Evolutionary conservation across 2,888 invertebrate genomes (phyloP), one percentile per base, ranked within the genome.

Genomic region (Cryptops parisi): DNA sequence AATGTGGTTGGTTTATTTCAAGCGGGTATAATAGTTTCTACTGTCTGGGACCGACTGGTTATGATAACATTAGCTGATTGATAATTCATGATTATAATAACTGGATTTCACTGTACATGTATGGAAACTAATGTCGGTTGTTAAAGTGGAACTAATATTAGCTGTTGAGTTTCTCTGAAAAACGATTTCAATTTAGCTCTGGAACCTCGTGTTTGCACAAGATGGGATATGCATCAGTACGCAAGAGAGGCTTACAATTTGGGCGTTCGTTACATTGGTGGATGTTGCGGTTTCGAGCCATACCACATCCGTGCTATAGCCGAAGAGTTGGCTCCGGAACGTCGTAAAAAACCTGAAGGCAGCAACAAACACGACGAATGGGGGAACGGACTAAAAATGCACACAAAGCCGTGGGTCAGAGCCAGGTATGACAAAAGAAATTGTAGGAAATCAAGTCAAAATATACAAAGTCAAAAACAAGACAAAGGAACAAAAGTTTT

Each of bases 321-420:
- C 17, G 70, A 70, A 60, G 70, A 70, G 58, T 60, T 70, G 53
- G 59, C 61, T 12, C 55, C 58, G 39, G 68, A 68, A 57, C 54
- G 67, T 46, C 62, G 64, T 3, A 56, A 55, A 22, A n/a, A 56
- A 3, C 65, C 67, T 0, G 53, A 52, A 12, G 65, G 62, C 6
- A 64, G 65, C 6, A 62, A 64, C 55, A 70, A 70, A 53, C 70
- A 70, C 54, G 65, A 63, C n/a, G 53, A 55, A 25, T 70, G 70
- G 70, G 70, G 66, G 2, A 63, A 58, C 17, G 69, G 68, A 1
- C 62, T 70, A 2, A 61, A 60, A 46, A 68, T 70, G 66, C 70
- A 70, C 60, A 70, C 70, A 24, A 70, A 70, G 55, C 70, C 70
- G n/a, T 70, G 70, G 69, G 69, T 70, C 41, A 56, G 70, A 54